Percentiles rank a stretch among this genome's conserved stretches.
These are phyloP conservation scores for Hypsibius dujardini DNA, from an alignment of 1,140 invertebrate genomes.

Conservation along the genomic window DNA sequence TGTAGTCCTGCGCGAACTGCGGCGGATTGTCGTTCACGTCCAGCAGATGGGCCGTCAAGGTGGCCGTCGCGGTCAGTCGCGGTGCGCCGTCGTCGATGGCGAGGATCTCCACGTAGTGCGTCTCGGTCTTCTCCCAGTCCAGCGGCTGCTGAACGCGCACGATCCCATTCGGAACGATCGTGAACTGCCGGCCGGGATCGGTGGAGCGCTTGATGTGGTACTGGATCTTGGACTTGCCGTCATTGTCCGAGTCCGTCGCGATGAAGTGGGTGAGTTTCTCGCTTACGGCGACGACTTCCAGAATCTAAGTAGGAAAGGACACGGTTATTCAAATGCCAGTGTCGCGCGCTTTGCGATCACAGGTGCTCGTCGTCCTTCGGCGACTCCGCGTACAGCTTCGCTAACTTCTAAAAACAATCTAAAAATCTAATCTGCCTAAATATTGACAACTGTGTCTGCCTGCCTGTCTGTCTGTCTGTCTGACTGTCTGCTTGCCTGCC, in stretches of 20 bases:
- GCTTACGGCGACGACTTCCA: too few relatives aligned
- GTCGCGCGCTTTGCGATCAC: too few relatives aligned
- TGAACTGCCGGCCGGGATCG: slow-evolving; percentile 73
- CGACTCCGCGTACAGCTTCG: slow-evolving; percentile 64
- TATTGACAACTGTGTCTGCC: too few relatives aligned
- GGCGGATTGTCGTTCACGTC: slow-evolving; percentile 82
- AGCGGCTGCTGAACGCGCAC: slow-evolving; percentile 67
- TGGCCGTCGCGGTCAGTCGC: slow-evolving; percentile 81
- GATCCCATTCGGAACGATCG: slow-evolving; percentile 73
- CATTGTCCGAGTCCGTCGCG: slow-evolving; percentile 77
- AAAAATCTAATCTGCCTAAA: too few relatives aligned
- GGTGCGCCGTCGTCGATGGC: slow-evolving; percentile 80
- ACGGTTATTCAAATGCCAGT: too few relatives aligned
- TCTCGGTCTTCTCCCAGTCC: slow-evolving; percentile 52
- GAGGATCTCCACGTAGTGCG: slow-evolving; percentile 63
- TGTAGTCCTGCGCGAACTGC: slow-evolving; percentile 66
- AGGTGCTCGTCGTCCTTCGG: slow-evolving; percentile 18
- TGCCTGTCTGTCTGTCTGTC: too few relatives aligned
- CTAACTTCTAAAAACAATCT: slow-evolving; percentile 60
- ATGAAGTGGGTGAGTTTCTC: slow-evolving; percentile 76
- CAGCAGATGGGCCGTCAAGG: slow-evolving; percentile 76
- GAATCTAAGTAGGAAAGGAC: too few relatives aligned
- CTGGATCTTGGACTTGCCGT: slow-evolving; percentile 41
- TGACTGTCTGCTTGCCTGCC: too few relatives aligned
- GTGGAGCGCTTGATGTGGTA: slow-evolving; percentile 76